Evolutionary conservation across 2,888 invertebrate genomes (phyloP).

Genomic region (Chouioia cunea): DNA sequence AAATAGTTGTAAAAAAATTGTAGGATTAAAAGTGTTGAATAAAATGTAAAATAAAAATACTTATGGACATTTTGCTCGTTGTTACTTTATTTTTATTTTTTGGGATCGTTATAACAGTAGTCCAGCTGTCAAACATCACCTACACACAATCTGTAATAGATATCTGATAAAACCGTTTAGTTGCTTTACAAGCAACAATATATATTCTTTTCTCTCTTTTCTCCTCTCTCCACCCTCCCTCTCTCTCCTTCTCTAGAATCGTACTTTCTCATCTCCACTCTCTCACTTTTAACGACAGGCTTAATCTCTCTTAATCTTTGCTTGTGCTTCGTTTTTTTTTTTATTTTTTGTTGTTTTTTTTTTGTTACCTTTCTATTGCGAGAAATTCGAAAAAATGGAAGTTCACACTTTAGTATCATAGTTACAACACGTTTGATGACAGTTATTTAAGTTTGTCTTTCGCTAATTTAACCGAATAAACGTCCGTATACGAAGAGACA

Average conservation of each 20-base stretch:
- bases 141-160: conserved; percentile 15
- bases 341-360: conserved; percentile 21
- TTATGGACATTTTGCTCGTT: conserved; percentile 42
- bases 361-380: conserved; percentile 37
- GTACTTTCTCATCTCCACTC: no score
- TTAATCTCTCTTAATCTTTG: conserved; percentile 38
- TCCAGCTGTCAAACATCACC: conserved; percentile 10
- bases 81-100: conserved; percentile 44
- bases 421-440: conserved; percentile 40
- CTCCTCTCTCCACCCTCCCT: no score
- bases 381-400: conserved; percentile 44
- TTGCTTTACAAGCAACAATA: conserved; percentile 17
- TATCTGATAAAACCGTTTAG: no score
- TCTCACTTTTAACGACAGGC: conserved; percentile 41
- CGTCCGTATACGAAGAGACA: conserved; percentile 36
- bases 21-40: conserved; percentile 23
- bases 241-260: no score
- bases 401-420: conserved; percentile 37
- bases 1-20: conserved; percentile 7
- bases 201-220: no score
- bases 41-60: conserved; percentile 26
- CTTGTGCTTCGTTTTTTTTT: conserved; percentile 41
- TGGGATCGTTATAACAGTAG: conserved; percentile 44
- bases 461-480: conserved; percentile 42
- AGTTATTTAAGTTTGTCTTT: conserved; percentile 29